These are phyloP conservation scores for Anguilla japonica DNA, from an alignment of 2,113 vertebrate species.

Conservation along the genomic window DNA sequence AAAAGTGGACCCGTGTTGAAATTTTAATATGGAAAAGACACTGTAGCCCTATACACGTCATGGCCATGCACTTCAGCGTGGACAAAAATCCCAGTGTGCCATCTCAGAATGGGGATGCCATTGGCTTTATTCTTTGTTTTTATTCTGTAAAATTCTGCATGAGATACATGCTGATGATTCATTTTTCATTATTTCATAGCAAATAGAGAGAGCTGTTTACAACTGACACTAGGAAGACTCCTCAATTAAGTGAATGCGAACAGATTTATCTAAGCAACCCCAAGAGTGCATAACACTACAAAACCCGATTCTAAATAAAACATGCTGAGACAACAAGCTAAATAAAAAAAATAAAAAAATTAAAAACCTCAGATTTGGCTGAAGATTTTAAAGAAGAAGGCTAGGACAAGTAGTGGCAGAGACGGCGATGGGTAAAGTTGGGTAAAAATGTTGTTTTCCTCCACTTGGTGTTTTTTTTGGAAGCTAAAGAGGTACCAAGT, in stretches of 20 bases:
- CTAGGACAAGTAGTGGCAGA: background rate
- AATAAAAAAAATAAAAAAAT: background rate
- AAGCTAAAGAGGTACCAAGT: background rate
- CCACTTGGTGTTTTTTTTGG: background rate
- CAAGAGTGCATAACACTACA: background rate
- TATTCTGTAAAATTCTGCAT: background rate
- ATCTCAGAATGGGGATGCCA: background rate
- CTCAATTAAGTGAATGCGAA: background rate
- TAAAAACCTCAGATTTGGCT: background rate
- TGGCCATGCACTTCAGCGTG: background rate
- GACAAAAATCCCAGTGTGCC: no score
- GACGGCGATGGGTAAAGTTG: background rate
- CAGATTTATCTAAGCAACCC: background rate
- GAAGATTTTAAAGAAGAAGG: background rate
- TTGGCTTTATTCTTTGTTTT: background rate
- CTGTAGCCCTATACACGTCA: no score
- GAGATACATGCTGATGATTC: background rate
- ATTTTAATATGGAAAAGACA: background rate
- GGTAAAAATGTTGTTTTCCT: background rate
- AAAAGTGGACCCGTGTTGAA: no score
- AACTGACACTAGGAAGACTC: background rate
- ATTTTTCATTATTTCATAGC: no score
- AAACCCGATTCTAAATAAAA: background rate
- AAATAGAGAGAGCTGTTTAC: background rate
- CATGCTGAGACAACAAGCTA: background rate